Percentiles rank a stretch among this genome's conserved stretches.
Conservation (phyloP, 2,888 invertebrate genomes). For the Coelinius sp. region DNA sequence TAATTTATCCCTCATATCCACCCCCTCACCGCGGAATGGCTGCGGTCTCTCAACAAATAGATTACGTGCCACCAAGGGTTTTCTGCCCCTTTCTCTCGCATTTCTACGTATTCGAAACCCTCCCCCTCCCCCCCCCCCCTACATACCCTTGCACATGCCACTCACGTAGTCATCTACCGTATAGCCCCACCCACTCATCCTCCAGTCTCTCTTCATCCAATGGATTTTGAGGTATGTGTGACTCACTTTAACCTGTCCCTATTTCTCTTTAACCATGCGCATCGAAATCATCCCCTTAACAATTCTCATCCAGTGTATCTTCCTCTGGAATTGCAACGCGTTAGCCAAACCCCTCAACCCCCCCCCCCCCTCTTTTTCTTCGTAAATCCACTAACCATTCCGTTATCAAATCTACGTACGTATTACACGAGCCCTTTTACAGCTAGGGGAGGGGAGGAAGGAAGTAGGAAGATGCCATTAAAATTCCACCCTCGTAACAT, state of each 20-base stretch:
- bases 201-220: constrained; percentile 15
- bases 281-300: constrained; percentile 40
- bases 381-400: constrained; percentile 67
- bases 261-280: constrained; percentile 38
- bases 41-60: constrained; percentile 70
- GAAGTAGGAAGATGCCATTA: constrained; percentile 52
- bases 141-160: constrained; percentile 63
- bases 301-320: constrained; percentile 24
- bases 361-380: constrained; percentile 35
- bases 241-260: constrained; percentile 26
- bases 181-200: constrained; percentile 40
- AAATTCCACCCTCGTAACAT: constrained; percentile 59
- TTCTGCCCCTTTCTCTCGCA: constrained; percentile 41
- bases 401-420: constrained; percentile 69
- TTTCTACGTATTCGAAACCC: constrained; percentile 53
- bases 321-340: constrained; percentile 64
- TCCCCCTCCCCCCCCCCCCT: constrained; percentile 52
- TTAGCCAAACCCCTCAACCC: constrained; percentile 51
- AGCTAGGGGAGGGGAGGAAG: constrained; percentile 40
- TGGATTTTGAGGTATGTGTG: not conserved
- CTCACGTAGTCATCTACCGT: constrained; percentile 69
- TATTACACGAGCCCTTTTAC: constrained; percentile 46
- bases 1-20: constrained; percentile 42
- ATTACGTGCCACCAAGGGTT: constrained; percentile 65
- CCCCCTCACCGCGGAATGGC: constrained; percentile 46